Conservation (phyloP, 2,113 vertebrate genomes). For the Dasypus novemcinctus region DNA sequence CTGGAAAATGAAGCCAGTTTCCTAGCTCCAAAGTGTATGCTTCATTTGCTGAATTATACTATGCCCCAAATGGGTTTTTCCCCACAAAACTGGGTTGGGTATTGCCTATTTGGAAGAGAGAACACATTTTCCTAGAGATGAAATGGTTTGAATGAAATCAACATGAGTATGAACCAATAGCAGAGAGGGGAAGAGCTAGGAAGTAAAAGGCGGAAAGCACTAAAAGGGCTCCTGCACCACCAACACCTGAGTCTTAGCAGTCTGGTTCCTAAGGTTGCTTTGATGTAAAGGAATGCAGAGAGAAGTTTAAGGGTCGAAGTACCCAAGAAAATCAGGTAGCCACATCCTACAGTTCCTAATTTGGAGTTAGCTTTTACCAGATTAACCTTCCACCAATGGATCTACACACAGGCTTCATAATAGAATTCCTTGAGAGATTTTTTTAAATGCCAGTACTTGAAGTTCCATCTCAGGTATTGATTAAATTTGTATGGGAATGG, state of each 20-base stretch:
- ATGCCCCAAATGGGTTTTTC: background rate
- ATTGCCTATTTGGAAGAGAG: background rate
- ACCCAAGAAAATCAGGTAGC: background rate
- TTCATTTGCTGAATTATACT: background rate
- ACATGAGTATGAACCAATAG: background rate
- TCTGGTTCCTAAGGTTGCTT: background rate
- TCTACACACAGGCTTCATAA: background rate
- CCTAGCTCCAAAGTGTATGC: background rate
- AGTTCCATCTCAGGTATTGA: background rate
- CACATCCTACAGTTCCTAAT: background rate
- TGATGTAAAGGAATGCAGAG: fast-evolving
- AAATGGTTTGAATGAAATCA: background rate
- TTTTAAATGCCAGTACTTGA: background rate
- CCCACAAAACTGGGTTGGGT: background rate
- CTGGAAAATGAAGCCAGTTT: background rate
- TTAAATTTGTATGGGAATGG: background rate
- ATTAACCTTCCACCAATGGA: background rate
- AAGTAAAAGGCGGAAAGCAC: background rate
- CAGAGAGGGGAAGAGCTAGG: background rate
- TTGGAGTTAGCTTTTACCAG: background rate
- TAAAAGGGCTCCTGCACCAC: background rate
- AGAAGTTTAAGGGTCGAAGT: background rate
- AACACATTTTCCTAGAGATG: background rate
- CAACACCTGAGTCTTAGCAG: background rate
- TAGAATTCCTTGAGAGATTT: background rate